Base-by-base conservation (phyloP, 2,113 vertebrate species). In the Podocnemis expansa region DNA sequence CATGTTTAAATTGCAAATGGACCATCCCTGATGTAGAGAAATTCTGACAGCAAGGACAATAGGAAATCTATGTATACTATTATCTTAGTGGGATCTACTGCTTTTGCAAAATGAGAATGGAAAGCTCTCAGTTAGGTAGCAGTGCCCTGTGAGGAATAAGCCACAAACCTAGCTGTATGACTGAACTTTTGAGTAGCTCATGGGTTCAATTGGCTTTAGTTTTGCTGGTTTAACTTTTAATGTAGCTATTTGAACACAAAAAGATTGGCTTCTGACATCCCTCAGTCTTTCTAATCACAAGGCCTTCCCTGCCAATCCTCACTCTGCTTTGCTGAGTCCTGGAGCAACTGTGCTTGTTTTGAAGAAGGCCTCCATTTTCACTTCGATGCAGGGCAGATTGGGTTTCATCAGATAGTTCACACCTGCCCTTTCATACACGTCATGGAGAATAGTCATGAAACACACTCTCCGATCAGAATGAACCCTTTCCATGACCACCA, bases 11-110 rank as follows among this genome's bases (percentile, higher is more conserved):
- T 55, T 94, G 90, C 55, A 94, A 93, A 89, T 56, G 78, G 49
- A 47, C 21, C 63, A 76, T 81, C 55, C 10, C 2, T 91, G 87
- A 84, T 8, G 5, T 63, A 54, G 56, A 80, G 43, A 47, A 9
- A 19, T 91, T 90, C 55, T 90, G 88, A 88, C 90, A 94, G 55
- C 25, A 82, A 63, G 87, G 4, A 21, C 80, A 78, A 81, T 78
- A 80, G 84, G 54, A 94, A 94, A 94, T 90, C 70, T 78, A 56
- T 51, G 29, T 83, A 1, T 60, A 78, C 83, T 84, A 56, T 43
- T 70, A 89, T 87, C 85, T 87, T 84, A 94, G 90, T 84, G 80
- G 38, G 67, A 54, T 91, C 94, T 95, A 85, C 90, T 92, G 89
- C 84, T 87, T 94, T 93, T 93, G 86, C 89, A 82, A 87, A 54